Conservation (phyloP, 2,888 invertebrate genomes). For the Hipparchia sbordonii region DNA sequence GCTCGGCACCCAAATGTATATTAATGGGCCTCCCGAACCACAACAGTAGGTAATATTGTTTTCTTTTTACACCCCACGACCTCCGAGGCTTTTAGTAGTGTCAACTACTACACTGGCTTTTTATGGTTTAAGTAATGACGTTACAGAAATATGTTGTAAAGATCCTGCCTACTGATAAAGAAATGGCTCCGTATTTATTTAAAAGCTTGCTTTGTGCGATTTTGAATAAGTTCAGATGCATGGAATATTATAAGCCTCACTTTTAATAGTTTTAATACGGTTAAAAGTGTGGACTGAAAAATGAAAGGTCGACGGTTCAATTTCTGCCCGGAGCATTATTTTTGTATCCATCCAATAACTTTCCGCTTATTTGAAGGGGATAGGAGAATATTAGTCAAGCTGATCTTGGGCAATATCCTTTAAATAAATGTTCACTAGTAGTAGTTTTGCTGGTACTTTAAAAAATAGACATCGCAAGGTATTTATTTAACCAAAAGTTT, state of each 20-base stretch:
- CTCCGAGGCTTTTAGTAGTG: conserved; percentile 73
- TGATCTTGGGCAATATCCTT: too few relatives aligned
- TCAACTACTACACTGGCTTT: conserved; percentile 67
- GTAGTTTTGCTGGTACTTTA: too few relatives aligned
- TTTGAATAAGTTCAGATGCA: background rate
- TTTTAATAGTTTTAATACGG: too few relatives aligned
- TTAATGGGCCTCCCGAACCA: conserved; percentile 73
- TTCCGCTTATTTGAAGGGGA: too few relatives aligned
- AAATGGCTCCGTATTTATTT: conserved; percentile 5
- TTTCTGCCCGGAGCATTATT: too few relatives aligned
- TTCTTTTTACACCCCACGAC: conserved; percentile 70
- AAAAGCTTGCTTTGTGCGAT: conserved; percentile 12
- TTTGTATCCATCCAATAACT: too few relatives aligned
- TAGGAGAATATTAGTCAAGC: too few relatives aligned
- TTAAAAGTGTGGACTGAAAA: too few relatives aligned
- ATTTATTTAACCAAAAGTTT: background rate
- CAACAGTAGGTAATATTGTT: conserved; percentile 69
- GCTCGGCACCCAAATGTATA: conserved; percentile 71
- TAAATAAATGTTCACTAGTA: too few relatives aligned
- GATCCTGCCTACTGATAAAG: conserved; percentile 27
- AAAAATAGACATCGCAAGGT: too few relatives aligned
- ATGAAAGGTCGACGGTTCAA: too few relatives aligned
- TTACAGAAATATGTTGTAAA: conserved; percentile 45
- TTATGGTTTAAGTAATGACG: conserved; percentile 67
- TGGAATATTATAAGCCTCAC: background rate